Evolutionary conservation across 2,797 vertebrate species (phyloP).

Genomic region (Pogoniulus pusillus): DNA sequence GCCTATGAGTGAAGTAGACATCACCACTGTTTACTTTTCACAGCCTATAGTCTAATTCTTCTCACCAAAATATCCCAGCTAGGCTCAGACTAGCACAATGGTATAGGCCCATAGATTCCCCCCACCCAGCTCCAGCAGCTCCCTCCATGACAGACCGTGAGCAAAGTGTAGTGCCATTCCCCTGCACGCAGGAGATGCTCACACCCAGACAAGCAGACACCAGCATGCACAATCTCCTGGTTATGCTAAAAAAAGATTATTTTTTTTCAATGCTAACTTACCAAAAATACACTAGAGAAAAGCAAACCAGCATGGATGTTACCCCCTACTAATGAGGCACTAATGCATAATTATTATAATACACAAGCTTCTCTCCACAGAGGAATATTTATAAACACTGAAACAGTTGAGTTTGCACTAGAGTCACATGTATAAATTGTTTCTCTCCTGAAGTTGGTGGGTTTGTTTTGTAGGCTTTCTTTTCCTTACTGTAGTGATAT

Average conservation of each 20-base stretch:
- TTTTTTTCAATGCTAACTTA: constrained; percentile 75
- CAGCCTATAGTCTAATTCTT: too few relatives aligned
- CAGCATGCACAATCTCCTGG: neutral
- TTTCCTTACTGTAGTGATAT: constrained; percentile 46
- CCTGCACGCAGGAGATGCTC: neutral
- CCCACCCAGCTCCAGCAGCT: neutral
- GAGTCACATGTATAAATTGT: constrained; percentile 68
- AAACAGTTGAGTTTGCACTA: constrained; percentile 65
- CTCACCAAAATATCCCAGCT: too few relatives aligned
- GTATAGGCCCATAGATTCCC: fast-evolving
- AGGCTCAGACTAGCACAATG: too few relatives aligned
- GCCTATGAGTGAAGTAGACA: too few relatives aligned
- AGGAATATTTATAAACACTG: constrained; percentile 81
- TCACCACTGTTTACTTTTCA: too few relatives aligned
- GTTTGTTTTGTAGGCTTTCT: neutral
- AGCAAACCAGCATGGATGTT: constrained; percentile 74
- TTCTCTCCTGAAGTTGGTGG: constrained; percentile 71
- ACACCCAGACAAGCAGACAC: neutral
- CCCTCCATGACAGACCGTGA: fast-evolving
- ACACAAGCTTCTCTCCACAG: constrained; percentile 74
- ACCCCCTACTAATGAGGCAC: constrained; percentile 81
- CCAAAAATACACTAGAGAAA: constrained; percentile 79
- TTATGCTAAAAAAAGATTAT: constrained; percentile 73
- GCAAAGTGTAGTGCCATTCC: fast-evolving
- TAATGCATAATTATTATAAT: constrained; percentile 83